These are phyloP conservation scores for Drosophila ustulata DNA, from an alignment of 2,888 invertebrate genomes.

Conservation along the genomic window DNA sequence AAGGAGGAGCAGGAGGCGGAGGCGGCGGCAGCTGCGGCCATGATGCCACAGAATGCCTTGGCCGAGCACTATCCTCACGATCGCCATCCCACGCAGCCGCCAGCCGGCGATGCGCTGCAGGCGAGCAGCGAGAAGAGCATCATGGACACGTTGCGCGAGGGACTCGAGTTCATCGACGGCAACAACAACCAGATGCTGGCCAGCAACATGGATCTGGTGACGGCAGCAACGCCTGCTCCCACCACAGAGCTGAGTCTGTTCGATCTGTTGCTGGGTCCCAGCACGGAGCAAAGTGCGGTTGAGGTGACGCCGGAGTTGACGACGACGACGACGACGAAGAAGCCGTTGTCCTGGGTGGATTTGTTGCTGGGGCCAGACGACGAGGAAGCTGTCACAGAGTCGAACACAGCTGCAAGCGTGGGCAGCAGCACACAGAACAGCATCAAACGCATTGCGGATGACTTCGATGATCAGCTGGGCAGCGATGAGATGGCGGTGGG, in stretches of 20 bases:
- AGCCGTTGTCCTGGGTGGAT: conserved; percentile 76
- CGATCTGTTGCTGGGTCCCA: conserved; percentile 78
- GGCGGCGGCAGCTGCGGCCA: conserved; percentile 29
- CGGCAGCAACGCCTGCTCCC: conserved; percentile 7
- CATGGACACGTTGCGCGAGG: conserved; percentile 82
- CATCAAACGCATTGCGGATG: conserved; percentile 71
- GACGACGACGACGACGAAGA: conserved; percentile 61
- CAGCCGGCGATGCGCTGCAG: conserved; percentile 40
- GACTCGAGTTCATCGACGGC: conserved; percentile 83
- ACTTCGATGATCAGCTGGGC: conserved; percentile 66
- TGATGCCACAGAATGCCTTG: conserved; percentile 58
- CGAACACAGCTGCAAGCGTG: conserved; percentile 3
- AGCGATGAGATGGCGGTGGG: conserved; percentile 71
- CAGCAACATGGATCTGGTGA: conserved; percentile 69
- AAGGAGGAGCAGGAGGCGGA: conserved; percentile 69
- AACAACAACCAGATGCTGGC: conserved; percentile 80
- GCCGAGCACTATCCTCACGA: conserved; percentile 78
- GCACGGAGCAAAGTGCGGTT: conserved; percentile 50
- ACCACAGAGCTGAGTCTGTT: conserved; percentile 77
- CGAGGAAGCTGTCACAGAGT: conserved; percentile 57
- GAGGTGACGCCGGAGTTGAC: conserved; percentile 45
- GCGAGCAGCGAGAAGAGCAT: conserved; percentile 81
- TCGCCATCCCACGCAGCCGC: conserved; percentile 68
- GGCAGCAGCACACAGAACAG: conserved; percentile 34
- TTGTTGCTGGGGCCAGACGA: conserved; percentile 78